Percentiles rank a stretch among this genome's conserved stretches.
These are phyloP conservation scores for Trissonchulus latispiculum DNA, from an alignment of 2,888 invertebrate species.

Conservation along the genomic window DNA sequence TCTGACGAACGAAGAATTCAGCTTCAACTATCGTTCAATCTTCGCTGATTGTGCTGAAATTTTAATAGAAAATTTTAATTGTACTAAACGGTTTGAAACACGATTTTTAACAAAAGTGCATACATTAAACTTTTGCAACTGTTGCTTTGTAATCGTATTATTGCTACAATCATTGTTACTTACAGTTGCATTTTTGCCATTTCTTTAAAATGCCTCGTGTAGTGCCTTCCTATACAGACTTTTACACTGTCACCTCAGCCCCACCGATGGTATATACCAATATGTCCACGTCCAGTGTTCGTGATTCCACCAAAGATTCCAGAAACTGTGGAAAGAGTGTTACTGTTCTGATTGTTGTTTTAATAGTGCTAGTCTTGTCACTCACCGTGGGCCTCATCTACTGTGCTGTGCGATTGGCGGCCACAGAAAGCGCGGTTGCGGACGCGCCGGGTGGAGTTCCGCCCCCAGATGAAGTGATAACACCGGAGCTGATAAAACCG, in stretches of 20 bases:
- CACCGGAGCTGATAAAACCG: neutral
- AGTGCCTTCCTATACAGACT: neutral
- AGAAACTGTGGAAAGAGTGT: neutral
- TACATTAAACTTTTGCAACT: no score
- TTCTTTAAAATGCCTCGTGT: neutral
- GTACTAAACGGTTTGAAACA: no score
- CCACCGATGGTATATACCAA: neutral
- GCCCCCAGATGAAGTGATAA: neutral
- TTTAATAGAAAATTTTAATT: no score
- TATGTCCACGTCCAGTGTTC: neutral
- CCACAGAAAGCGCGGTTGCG: neutral
- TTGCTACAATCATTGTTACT: no score
- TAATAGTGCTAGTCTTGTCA: neutral
- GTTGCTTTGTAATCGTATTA: no score
- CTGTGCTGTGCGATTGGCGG: neutral
- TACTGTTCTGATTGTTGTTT: neutral
- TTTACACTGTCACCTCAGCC: neutral
- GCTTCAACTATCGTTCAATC: no score
- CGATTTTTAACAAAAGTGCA: no score
- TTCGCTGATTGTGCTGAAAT: no score
- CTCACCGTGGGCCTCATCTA: neutral
- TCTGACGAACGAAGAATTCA: no score
- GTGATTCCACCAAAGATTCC: neutral
- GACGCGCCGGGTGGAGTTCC: neutral
- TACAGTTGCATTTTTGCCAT: no score